Conservation (phyloP, 2,888 invertebrate species). For the Gerris lacustris region DNA sequence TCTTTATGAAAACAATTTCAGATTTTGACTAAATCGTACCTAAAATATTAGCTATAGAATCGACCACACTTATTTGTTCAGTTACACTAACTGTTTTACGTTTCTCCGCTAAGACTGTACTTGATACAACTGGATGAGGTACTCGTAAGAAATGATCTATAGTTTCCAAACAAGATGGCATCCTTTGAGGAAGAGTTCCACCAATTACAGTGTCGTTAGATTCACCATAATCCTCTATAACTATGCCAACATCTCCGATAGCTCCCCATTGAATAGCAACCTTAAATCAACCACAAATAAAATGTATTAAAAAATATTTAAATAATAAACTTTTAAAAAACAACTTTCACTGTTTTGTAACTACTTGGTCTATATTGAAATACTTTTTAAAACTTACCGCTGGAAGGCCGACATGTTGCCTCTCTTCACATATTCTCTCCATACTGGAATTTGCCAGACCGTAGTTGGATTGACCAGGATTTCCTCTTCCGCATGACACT, state of each 20-base stretch:
- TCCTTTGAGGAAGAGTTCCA: conserved; percentile 90
- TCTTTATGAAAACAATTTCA: too few relatives aligned
- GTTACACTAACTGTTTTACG: conserved; percentile 45
- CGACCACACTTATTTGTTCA: conserved; percentile 52
- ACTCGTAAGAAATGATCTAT: conserved; percentile 85
- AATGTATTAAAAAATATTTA: too few relatives aligned
- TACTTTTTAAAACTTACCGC: too few relatives aligned
- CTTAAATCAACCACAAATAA: conserved; percentile 28
- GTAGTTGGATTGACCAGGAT: conserved; percentile 93
- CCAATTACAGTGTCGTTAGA: conserved; percentile 83
- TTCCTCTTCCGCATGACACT: conserved; percentile 91
- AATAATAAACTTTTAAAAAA: not conserved
- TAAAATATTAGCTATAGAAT: conserved; percentile 76
- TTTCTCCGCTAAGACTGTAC: conserved; percentile 81
- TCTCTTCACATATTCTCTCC: conserved; percentile 85
- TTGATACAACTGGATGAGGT: conserved; percentile 66
- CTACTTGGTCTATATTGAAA: too few relatives aligned
- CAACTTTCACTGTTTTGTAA: too few relatives aligned
- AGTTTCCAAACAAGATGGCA: conserved; percentile 79
- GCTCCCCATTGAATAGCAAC: conserved; percentile 97
- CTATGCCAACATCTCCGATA: conserved; percentile 90
- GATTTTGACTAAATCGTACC: conserved; percentile 38
- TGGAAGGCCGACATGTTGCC: conserved; percentile 71
- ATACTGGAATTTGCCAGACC: conserved; percentile 94
- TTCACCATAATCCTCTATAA: conserved; percentile 79